Percentiles rank a stretch among this genome's conserved stretches.
phyloP scores from a whole-genome alignment of 2,888 invertebrate genomes.

The Peribatodes rhomboidaria region DNA sequence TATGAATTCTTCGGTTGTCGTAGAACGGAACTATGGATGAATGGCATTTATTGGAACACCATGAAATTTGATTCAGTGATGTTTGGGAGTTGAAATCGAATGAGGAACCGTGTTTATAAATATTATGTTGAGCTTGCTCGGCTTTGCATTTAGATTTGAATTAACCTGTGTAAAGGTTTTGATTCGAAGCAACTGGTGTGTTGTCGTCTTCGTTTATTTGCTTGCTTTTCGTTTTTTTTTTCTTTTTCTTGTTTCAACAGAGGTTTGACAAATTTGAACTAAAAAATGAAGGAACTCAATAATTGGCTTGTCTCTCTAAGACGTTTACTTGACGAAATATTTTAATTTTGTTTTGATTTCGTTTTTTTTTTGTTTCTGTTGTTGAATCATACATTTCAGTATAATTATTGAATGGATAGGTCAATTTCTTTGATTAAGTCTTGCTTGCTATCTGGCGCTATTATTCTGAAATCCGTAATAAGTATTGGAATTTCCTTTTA shows the following conservation, averaged over 20 bases:
- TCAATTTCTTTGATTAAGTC: no score
- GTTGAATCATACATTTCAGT: not conserved
- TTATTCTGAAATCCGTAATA: not conserved
- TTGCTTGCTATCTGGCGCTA: not conserved
- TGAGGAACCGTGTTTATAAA: constrained; percentile 15
- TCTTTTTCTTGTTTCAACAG: no score
- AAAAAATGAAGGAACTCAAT: no score
- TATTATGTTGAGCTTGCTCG: constrained; percentile 5
- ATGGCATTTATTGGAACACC: constrained; percentile 21
- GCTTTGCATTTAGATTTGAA: not conserved
- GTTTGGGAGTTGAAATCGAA: not conserved
- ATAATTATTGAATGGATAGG: no score
- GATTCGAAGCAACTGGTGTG: not conserved
- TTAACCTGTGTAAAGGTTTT: not conserved
- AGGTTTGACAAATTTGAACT: no score
- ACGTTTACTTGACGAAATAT: no score
- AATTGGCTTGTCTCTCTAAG: no score
- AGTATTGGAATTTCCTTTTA: not conserved
- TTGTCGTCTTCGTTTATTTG: not conserved
- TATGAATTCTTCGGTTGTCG: constrained; percentile 27
- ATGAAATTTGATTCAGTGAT: constrained; percentile 22
- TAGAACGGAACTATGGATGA: constrained; percentile 21
- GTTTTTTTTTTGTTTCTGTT: not conserved
- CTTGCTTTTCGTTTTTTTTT: not conserved
- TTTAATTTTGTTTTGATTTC: not conserved